Percentiles rank a stretch among this genome's conserved stretches.
Evolutionary conservation across 2,113 vertebrate species (phyloP).

Genomic region (Rhinolophus ferrumequinum): DNA sequence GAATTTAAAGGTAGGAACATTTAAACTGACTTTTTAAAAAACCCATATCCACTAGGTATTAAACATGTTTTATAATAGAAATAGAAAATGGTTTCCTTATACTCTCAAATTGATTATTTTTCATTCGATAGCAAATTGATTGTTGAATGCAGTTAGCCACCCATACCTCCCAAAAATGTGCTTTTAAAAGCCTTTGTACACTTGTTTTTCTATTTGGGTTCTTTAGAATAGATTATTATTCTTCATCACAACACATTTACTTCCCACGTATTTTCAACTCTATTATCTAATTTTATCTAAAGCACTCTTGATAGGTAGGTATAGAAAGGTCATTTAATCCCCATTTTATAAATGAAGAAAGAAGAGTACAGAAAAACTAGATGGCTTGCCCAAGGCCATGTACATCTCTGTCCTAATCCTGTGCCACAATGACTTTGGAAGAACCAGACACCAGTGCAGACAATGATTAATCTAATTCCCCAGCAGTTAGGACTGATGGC

Average conservation of each 20-base stretch:
- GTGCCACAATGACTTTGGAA: background rate
- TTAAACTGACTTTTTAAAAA: constrained; percentile 19
- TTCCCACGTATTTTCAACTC: background rate
- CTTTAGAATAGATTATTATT: background rate
- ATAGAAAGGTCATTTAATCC: constrained; percentile 52
- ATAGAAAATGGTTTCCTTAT: background rate
- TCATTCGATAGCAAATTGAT: background rate
- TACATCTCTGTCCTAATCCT: constrained; percentile 13
- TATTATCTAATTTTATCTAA: constrained; percentile 55
- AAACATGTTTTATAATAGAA: background rate
- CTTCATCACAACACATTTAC: background rate
- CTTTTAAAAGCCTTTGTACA: background rate
- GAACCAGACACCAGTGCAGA: background rate
- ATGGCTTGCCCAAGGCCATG: constrained; percentile 28
- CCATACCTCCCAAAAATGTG: background rate
- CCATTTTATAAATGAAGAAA: constrained; percentile 38
- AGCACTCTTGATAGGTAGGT: background rate
- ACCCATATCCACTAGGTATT: background rate
- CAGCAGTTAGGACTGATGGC: background rate
- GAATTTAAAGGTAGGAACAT: background rate
- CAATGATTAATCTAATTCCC: background rate
- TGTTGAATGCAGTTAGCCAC: background rate
- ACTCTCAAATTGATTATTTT: background rate
- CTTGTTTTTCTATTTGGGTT: background rate
- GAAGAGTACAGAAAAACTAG: constrained; percentile 30